Percentiles rank a stretch among this genome's conserved stretches.
These are phyloP conservation scores for Corythornis vintsioides DNA, from an alignment of 2,113 vertebrate species.

Conservation along the genomic window DNA sequence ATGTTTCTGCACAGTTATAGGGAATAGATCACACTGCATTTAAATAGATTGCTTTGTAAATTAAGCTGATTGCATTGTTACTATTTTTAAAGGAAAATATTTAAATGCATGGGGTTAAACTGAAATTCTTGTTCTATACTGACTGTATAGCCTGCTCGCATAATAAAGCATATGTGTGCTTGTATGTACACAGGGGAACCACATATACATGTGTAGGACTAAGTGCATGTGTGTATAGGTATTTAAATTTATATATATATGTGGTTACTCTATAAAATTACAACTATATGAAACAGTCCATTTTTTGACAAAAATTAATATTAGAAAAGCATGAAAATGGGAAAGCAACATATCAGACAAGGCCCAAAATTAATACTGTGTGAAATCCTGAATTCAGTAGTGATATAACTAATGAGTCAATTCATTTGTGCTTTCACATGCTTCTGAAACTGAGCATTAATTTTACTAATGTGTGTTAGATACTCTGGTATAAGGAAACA, in stretches of 20 bases:
- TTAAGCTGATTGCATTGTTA: slow-evolving; percentile 13
- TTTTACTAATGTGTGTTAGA: neutral
- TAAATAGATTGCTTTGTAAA: slow-evolving; percentile 33
- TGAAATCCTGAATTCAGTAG: neutral
- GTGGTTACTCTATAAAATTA: neutral
- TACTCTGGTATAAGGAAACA: neutral
- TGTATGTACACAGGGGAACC: neutral
- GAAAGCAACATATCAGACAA: slow-evolving; percentile 24
- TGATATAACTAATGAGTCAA: neutral
- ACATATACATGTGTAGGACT: slow-evolving; percentile 5
- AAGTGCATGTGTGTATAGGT: neutral
- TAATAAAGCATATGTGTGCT: slow-evolving; percentile 22
- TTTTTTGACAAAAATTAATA: neutral
- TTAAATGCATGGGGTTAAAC: slow-evolving; percentile 29
- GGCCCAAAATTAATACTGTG: neutral
- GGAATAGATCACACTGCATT: neutral
- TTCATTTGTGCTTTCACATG: slow-evolving; percentile 1
- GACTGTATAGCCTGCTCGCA: slow-evolving; percentile 12
- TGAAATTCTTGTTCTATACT: slow-evolving; percentile 26
- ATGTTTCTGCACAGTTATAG: slow-evolving; percentile 19
- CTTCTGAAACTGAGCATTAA: neutral
- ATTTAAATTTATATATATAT: neutral
- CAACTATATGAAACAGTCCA: neutral
- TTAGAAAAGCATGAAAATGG: slow-evolving; percentile 1
- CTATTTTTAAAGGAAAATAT: slow-evolving; percentile 18